Evolutionary conservation across 2,113 vertebrate genomes (phyloP).

Genomic region (Epinephelus cyanopodus): DNA sequence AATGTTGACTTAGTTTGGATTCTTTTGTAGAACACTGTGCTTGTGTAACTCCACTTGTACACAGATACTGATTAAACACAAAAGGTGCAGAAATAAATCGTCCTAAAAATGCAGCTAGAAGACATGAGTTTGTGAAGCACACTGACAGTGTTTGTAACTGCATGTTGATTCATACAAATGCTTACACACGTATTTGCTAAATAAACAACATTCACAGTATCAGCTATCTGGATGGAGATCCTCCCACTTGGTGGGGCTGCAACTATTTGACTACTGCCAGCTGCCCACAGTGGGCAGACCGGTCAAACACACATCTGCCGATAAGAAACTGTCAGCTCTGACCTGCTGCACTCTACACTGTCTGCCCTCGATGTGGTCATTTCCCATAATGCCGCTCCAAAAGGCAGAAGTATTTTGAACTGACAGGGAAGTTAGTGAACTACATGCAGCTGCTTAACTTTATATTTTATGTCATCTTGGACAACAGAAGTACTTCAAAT

Average conservation of each 20-base stretch:
- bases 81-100: constrained; percentile 14
- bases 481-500: not conserved
- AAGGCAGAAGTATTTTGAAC: constrained; percentile 37
- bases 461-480: not conserved
- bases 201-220: constrained; percentile 35
- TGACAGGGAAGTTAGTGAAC: constrained; percentile 13
- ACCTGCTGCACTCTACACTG: constrained; percentile 31
- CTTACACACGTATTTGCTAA: not conserved
- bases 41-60: constrained; percentile 54
- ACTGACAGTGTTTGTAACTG: not conserved
- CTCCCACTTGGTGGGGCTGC: constrained; percentile 25
- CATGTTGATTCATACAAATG: constrained; percentile 18
- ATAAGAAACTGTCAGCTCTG: constrained; percentile 62
- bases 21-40: constrained; percentile 52
- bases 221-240: constrained; percentile 12
- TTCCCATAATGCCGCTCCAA: constrained; percentile 11
- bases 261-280: constrained; percentile 64
- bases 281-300: constrained; percentile 35
- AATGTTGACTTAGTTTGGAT: constrained; percentile 65
- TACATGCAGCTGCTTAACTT: not conserved
- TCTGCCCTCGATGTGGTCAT: not conserved
- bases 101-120: constrained; percentile 16
- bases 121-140: not conserved
- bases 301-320: constrained; percentile 46
- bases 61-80: constrained; percentile 52